Evolutionary conservation across 2,113 vertebrate genomes (phyloP), one percentile per base, ranked within the genome.

Genomic region (Leuciscus idus): DNA sequence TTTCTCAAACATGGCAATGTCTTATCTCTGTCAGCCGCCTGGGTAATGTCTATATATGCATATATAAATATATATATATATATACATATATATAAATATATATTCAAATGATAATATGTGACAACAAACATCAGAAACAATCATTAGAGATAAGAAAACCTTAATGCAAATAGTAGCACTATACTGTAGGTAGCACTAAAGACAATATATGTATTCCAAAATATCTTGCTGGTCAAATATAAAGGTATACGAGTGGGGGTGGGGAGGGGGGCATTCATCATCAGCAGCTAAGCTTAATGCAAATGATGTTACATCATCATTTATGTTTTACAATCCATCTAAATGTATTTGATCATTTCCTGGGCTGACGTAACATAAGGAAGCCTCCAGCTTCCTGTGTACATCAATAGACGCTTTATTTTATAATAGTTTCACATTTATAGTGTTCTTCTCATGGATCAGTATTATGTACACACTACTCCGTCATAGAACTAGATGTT

Each of bases 21-120:
- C 96, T 97, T 97, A 96, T 95, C 96, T 97, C 95, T 93, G 91
- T 94, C 94, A 96, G 96, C 93, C 96, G 95, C 96, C 96, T 96
- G 96, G 94, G 88, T 94, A 95, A 95, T 94, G 87, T 92, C 92
- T 95, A 92, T 95, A 93, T 85, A 91, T 85, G 48, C 46, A 80
- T 80, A 84, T 52, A 75, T 39, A 84, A 28, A 83, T 59, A 76
- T 95, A 91, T 81, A 62, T 57, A 68, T 95, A 91, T 39, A 39
- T 30, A 83, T 50, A 83, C 50, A 76, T 95, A 91, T 84, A 57
- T 57, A 68, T 95, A 91, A 70, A 62, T 57, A 68, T 66, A 77
- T 83, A 57, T 87, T 88, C 90, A 91, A 89, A 92, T 90, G 83
- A 83, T 90, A 76, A 74, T 75, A 89, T 87, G 83, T 89, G 89